Percentiles rank a stretch among this genome's conserved stretches.
Evolutionary conservation across 1,140 invertebrate genomes (phyloP).

Genomic region (Streblospio benedicti): DNA sequence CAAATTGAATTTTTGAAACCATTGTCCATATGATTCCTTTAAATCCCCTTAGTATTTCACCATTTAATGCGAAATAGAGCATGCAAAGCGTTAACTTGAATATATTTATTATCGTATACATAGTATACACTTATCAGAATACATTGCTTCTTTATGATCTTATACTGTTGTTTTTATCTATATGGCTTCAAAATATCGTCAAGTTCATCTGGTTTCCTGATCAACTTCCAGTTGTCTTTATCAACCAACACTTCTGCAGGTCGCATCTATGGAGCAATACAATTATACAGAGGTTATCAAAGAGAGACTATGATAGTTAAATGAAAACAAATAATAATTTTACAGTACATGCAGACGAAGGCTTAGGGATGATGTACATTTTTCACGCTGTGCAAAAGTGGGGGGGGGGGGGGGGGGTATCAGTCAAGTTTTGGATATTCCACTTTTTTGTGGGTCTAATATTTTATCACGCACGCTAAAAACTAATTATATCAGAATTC

Average conservation of each 20-base stretch:
- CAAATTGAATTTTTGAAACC: too few species aligned
- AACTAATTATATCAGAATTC: too few species aligned
- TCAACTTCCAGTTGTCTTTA: slow-evolving; percentile 26
- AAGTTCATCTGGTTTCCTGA: slow-evolving; percentile 36
- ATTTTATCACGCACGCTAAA: too few species aligned
- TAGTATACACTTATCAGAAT: too few species aligned
- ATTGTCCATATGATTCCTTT: too few species aligned
- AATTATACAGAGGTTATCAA: background rate
- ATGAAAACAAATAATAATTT: background rate
- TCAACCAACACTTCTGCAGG: slow-evolving; percentile 45
- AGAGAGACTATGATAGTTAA: background rate
- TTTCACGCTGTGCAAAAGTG: background rate
- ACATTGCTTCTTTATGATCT: too few species aligned
- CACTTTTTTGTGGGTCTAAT: background rate
- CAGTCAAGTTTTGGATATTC: background rate
- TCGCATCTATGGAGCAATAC: slow-evolving; percentile 19
- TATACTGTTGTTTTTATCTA: background rate
- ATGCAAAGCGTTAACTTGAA: too few species aligned
- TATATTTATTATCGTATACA: too few species aligned
- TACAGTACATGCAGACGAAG: background rate
- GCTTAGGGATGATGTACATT: background rate
- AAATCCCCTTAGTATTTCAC: too few species aligned
- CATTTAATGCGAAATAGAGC: too few species aligned
- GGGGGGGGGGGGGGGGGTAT: background rate
- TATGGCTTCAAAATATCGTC: slow-evolving; percentile 23